A percentile compares a stretch with the other conserved stretches of the same genome.
Conservation (phyloP, 2,797 vertebrate genomes). For the Poeciliopsis presidionis region DNA sequence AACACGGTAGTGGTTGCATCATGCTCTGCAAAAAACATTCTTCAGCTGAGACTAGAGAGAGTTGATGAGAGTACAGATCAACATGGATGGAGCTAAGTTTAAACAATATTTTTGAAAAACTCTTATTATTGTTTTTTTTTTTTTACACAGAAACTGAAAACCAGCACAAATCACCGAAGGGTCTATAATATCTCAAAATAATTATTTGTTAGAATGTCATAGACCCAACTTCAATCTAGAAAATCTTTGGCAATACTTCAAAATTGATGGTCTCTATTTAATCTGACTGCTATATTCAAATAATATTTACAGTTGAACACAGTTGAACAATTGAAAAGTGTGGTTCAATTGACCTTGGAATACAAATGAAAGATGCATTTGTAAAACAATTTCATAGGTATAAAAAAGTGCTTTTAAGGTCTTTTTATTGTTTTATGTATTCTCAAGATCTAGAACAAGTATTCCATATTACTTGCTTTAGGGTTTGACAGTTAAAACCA, state of each 20-base stretch:
- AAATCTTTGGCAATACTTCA: not conserved
- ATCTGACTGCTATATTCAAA: not conserved
- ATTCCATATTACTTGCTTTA: not conserved
- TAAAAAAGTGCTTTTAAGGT: not conserved
- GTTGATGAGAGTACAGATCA: not conserved
- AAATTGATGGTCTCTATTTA: not conserved
- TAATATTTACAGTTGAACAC: not conserved
- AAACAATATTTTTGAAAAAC: not conserved
- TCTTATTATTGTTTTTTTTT: fast-evolving
- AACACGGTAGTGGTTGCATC: not conserved
- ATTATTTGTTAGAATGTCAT: not conserved
- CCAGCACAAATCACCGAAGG: not conserved
- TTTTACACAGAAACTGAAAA: not conserved
- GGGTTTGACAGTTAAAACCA: slow-evolving; percentile 19
- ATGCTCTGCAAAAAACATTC: not conserved
- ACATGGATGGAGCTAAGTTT: not conserved
- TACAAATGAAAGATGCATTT: too few species aligned
- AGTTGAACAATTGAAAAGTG: not conserved
- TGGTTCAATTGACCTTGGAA: not conserved
- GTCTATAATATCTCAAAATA: not conserved
- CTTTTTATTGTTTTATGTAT: not conserved
- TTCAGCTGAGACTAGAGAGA: not conserved
- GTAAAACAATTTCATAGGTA: too few species aligned
- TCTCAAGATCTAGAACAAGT: slow-evolving; percentile 15
- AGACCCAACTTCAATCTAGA: not conserved